Evolutionary conservation across 2,797 vertebrate species (phyloP).

Genomic region (Sciaenops ocellatus): DNA sequence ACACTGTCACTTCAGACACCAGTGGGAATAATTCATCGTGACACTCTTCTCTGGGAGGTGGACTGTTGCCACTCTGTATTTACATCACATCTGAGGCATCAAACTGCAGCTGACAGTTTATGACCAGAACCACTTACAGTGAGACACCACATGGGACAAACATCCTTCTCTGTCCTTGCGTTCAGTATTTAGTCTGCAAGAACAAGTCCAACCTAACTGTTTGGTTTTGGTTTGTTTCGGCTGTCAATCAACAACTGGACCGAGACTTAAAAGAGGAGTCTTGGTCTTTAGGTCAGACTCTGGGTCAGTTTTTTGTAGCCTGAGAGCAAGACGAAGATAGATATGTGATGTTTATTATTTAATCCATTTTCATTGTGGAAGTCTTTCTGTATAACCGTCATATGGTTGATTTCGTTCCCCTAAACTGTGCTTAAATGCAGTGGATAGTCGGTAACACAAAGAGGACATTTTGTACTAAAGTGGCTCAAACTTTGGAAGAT

Average conservation of each 20-base stretch:
- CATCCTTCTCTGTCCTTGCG: neutral
- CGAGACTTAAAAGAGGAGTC: neutral
- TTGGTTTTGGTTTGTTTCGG: neutral
- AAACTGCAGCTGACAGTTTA: constrained; percentile 15
- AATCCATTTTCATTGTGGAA: no score
- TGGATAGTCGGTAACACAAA: no score
- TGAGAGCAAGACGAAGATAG: no score
- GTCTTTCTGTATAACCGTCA: no score
- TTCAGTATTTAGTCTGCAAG: neutral
- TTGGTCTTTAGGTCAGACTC: no score
- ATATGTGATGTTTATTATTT: no score
- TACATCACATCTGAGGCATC: constrained; percentile 1
- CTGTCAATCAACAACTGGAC: neutral
- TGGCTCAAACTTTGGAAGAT: no score
- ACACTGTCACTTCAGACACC: neutral
- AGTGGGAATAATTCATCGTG: neutral
- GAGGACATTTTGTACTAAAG: no score
- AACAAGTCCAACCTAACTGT: neutral
- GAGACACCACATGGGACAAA: neutral
- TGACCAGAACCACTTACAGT: neutral
- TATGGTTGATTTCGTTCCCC: no score
- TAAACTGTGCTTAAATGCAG: no score
- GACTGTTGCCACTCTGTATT: constrained; percentile 15
- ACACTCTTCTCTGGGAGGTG: neutral
- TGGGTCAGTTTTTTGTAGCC: no score